Percentiles rank a stretch among this genome's conserved stretches.
Evolutionary conservation across 2,113 vertebrate species (phyloP).

Genomic region (Leucosticte australis): DNA sequence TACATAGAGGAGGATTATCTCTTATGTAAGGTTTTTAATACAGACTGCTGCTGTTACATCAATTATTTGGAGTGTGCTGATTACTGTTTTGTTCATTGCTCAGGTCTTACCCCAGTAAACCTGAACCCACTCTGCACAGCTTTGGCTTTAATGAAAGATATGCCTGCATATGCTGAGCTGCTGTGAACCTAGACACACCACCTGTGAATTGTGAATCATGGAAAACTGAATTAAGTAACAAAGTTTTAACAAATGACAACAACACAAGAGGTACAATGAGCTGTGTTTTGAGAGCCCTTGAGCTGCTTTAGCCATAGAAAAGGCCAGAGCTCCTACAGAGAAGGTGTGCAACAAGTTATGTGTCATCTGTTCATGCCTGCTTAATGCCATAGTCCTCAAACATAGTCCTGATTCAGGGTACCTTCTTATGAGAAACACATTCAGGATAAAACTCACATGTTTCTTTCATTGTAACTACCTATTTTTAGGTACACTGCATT

Average conservation of each 20-base stretch:
- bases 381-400: not conserved
- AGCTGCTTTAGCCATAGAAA: not conserved
- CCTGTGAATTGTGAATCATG: not conserved
- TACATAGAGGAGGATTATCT: not conserved
- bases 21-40: not conserved
- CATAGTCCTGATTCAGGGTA: not conserved
- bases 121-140: not conserved
- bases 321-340: not conserved
- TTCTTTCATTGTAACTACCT: not conserved
- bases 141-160: not conserved
- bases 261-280: not conserved
- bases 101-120: not conserved
- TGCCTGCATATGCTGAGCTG: not conserved
- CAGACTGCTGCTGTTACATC: not conserved
- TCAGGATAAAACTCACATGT: not conserved
- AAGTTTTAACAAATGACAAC: not conserved
- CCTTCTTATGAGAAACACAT: not conserved
- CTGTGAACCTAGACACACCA: not conserved
- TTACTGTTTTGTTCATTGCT: not conserved
- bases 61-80: not conserved
- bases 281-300: not conserved
- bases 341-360: not conserved
- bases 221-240: not conserved
- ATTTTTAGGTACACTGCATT: not conserved
- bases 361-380: not conserved